Percentiles rank a stretch among this genome's conserved stretches.
Evolutionary conservation across 2,888 invertebrate genomes (phyloP).

Genomic region (Tryphoninae sp.): DNA sequence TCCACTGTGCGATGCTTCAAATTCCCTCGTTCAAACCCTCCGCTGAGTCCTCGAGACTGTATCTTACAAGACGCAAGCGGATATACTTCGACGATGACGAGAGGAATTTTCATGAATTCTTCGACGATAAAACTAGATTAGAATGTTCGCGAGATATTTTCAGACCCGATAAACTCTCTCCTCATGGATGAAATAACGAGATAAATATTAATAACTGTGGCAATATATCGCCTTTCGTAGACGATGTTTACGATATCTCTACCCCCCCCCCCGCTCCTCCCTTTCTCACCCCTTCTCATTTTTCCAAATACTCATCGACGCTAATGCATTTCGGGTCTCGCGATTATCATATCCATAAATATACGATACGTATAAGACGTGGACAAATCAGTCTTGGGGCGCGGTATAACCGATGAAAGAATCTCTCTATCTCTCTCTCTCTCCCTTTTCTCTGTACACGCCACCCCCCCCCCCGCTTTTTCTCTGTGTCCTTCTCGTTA

Average conservation of each 20-base stretch:
- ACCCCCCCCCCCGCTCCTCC: not conserved
- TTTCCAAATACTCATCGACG: slow-evolving; percentile 62
- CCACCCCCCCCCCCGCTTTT: not conserved
- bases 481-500: slow-evolving; percentile 49
- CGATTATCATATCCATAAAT: slow-evolving; percentile 75
- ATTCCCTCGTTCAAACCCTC: slow-evolving; percentile 33
- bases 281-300: not conserved
- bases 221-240: not conserved
- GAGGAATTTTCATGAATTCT: slow-evolving; percentile 25
- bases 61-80: slow-evolving; percentile 7
- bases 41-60: slow-evolving; percentile 24
- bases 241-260: not conserved
- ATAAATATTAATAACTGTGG: not conserved
- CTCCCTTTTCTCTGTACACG: not conserved
- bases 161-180: not conserved
- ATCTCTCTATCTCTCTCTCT: slow-evolving; percentile 27
- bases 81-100: slow-evolving; percentile 16
- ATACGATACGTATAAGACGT: slow-evolving; percentile 35
- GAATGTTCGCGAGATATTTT: slow-evolving; percentile 12
- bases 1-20: slow-evolving; percentile 16
- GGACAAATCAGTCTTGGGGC: slow-evolving; percentile 29
- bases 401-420: slow-evolving; percentile 28
- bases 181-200: not conserved
- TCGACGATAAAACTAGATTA: slow-evolving; percentile 1
- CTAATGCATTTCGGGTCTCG: slow-evolving; percentile 68